phyloP scores from a whole-genome alignment of 1,140 invertebrate genomes.

The Chironomus tepperi region DNA sequence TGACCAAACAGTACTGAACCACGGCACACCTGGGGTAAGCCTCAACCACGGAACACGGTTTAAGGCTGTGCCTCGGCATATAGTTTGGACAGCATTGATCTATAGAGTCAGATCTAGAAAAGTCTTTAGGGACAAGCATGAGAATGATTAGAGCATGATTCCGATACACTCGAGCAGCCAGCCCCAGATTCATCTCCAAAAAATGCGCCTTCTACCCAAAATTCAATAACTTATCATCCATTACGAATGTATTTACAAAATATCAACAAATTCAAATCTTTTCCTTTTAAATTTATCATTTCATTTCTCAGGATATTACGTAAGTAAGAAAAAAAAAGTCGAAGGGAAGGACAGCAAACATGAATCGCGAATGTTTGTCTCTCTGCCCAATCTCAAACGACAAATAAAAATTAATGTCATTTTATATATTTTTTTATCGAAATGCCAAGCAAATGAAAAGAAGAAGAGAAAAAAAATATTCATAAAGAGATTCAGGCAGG shows the following conservation, averaged over 20 bases:
- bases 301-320: not conserved
- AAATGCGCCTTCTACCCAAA: no score
- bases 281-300: not conserved
- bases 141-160: no score
- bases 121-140: no score
- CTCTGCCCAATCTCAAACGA: slow-evolving; percentile 11
- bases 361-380: not conserved
- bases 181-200: no score
- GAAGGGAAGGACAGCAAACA: not conserved
- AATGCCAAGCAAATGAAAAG: slow-evolving; percentile 3
- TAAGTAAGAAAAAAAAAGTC: not conserved
- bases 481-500: not conserved
- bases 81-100: no score
- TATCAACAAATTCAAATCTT: slow-evolving; percentile 14
- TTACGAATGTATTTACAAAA: not conserved
- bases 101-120: no score
- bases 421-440: slow-evolving; percentile 13
- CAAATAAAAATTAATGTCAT: slow-evolving; percentile 22
- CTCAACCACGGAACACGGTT: no score
- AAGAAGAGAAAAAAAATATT: not conserved
- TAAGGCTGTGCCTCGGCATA: no score
- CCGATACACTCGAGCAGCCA: no score
- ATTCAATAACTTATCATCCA: no score
- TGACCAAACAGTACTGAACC: no score
- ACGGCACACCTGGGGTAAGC: no score